Evolutionary conservation across 2,888 invertebrate genomes (phyloP).

Genomic region (Andrena hattorfiana): DNA sequence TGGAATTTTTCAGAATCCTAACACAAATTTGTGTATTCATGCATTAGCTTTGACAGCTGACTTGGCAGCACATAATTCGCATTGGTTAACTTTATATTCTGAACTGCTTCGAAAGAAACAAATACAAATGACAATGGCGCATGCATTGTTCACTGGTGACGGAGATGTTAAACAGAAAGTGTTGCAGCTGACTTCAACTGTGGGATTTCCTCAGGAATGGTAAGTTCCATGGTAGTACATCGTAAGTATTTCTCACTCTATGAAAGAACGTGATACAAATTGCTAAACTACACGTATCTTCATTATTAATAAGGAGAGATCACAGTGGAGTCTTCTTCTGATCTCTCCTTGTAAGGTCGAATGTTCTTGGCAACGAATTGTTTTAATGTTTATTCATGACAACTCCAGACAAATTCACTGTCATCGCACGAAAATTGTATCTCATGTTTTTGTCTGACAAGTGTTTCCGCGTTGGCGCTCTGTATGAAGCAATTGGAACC

Average conservation of each 20-base stretch:
- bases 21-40: constrained; percentile 85
- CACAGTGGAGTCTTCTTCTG: background rate
- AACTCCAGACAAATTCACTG: constrained; percentile 44
- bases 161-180: constrained; percentile 84
- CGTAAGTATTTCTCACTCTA: background rate
- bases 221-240: constrained; percentile 56
- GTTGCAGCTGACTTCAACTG: constrained; percentile 82
- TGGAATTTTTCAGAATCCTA: constrained; percentile 79
- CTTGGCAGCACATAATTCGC: constrained; percentile 84
- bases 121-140: constrained; percentile 86
- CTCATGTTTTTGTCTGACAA: constrained; percentile 51
- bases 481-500: constrained; percentile 82
- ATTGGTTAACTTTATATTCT: constrained; percentile 85
- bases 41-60: constrained; percentile 86
- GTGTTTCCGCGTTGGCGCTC: constrained; percentile 75
- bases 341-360: background rate
- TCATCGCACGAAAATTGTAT: constrained; percentile 42
- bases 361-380: constrained; percentile 10
- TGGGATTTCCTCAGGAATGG: constrained; percentile 84
- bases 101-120: constrained; percentile 84
- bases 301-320: constrained; percentile 1
- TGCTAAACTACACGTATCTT: background rate
- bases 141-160: constrained; percentile 85
- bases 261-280: background rate
- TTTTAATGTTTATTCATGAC: constrained; percentile 35